These are phyloP conservation scores for Chaetura pelagica DNA, from an alignment of 2,113 vertebrate species.

Conservation along the genomic window DNA sequence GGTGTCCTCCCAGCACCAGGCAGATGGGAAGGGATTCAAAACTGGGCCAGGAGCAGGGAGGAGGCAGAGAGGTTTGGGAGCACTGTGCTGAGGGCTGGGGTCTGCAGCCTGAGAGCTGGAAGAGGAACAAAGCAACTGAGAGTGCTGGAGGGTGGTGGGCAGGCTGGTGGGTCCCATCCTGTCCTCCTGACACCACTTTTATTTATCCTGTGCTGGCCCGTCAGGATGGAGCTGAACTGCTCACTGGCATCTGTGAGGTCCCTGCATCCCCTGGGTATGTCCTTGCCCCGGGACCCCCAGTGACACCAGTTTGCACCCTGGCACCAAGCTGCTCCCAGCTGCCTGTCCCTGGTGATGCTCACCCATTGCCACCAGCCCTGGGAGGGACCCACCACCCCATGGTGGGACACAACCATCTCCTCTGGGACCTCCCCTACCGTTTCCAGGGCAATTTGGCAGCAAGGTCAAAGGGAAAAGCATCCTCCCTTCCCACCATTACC, in stretches of 20 bases:
- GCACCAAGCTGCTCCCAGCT: not conserved
- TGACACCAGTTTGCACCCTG: accelerated
- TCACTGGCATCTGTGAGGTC: not conserved
- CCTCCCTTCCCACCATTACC: too few species aligned
- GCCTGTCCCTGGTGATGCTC: not conserved
- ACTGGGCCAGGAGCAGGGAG: not conserved
- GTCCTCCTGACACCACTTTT: not conserved
- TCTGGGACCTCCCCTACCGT: not conserved
- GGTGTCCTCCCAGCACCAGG: not conserved
- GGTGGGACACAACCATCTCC: not conserved
- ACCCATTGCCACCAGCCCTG: not conserved
- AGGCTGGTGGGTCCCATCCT: not conserved
- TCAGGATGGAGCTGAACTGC: not conserved
- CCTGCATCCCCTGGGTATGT: accelerated
- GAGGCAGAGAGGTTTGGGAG: not conserved
- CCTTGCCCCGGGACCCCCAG: not conserved
- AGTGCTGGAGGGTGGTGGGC: not conserved
- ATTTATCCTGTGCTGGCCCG: not conserved
- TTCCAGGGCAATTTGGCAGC: not conserved
- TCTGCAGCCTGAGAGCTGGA: not conserved
- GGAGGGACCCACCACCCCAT: not conserved
- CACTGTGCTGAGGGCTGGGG: not conserved
- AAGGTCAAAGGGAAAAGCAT: not conserved
- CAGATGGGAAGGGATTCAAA: not conserved
- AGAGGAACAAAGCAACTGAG: not conserved